A percentile compares a stretch with the other conserved stretches of the same genome.
Conservation (phyloP, 2,888 invertebrate genomes). For the Biston stratarius region DNA sequence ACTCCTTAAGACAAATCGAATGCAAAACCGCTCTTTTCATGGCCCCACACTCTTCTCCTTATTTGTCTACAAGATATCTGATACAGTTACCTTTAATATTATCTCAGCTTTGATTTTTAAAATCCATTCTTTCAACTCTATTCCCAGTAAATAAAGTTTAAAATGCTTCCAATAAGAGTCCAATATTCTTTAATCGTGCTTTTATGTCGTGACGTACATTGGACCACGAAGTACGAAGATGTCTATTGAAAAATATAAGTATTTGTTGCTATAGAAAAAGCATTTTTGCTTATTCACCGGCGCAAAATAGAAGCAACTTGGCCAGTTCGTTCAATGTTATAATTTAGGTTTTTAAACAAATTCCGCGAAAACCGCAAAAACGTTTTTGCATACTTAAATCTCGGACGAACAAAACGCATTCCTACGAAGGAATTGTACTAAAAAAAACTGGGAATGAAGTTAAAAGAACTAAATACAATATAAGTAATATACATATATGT, state of each 20-base stretch:
- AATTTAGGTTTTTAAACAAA: too few species aligned
- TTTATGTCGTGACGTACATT: slow-evolving; percentile 75
- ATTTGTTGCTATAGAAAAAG: slow-evolving; percentile 26
- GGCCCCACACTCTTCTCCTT: slow-evolving; percentile 65
- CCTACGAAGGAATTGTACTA: too few species aligned
- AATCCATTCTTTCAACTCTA: slow-evolving; percentile 29
- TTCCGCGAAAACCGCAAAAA: too few species aligned
- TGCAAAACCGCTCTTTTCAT: slow-evolving; percentile 33
- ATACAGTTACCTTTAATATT: slow-evolving; percentile 82
- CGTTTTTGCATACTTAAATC: too few species aligned
- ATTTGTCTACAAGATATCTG: slow-evolving; percentile 77
- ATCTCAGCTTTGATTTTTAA: slow-evolving; percentile 52
- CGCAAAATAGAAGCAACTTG: slow-evolving; percentile 19
- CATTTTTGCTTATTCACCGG: slow-evolving; percentile 30
- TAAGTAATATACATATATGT: too few species aligned
- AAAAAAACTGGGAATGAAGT: too few species aligned
- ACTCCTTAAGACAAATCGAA: background rate
- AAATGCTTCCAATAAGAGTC: slow-evolving; percentile 19
- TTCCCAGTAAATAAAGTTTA: slow-evolving; percentile 5
- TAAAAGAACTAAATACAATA: too few species aligned
- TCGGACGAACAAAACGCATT: too few species aligned
- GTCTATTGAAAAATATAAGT: slow-evolving; percentile 34
- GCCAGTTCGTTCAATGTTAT: background rate
- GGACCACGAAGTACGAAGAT: slow-evolving; percentile 35
- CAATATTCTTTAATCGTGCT: slow-evolving; percentile 81